Evolutionary conservation across 1,140 invertebrate genomes (phyloP).

Genomic region (Prorops nasuta): DNA sequence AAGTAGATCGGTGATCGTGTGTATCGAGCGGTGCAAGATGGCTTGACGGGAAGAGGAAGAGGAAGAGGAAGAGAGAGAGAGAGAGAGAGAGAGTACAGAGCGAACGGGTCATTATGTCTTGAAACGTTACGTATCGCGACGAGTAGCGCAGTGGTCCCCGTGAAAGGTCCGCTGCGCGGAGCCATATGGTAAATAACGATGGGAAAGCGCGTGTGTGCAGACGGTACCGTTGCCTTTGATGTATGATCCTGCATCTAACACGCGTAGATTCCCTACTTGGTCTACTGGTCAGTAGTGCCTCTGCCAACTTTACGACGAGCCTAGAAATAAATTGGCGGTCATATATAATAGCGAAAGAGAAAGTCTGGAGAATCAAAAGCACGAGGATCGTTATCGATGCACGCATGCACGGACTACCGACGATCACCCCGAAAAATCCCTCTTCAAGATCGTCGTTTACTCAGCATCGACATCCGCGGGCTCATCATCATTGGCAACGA

Average conservation of each 20-base stretch:
- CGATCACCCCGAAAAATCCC: too few species aligned
- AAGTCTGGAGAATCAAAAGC: background rate
- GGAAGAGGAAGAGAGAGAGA: too few species aligned
- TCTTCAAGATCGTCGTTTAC: too few species aligned
- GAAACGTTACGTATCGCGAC: slow-evolving; percentile 46
- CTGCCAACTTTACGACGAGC: background rate
- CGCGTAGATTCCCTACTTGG: too few species aligned
- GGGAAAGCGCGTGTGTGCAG: slow-evolving; percentile 41
- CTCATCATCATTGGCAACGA: too few species aligned
- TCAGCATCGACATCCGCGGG: too few species aligned
- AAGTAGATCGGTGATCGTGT: too few species aligned
- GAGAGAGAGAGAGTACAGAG: too few species aligned
- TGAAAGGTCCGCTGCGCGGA: slow-evolving; percentile 32
- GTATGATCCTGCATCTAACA: slow-evolving; percentile 25
- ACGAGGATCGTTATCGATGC: background rate
- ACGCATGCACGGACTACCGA: background rate
- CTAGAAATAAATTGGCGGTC: background rate
- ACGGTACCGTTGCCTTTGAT: slow-evolving; percentile 22
- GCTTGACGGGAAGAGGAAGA: too few species aligned
- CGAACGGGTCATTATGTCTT: slow-evolving; percentile 44
- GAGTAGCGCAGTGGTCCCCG: slow-evolving; percentile 29
- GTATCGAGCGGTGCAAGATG: too few species aligned
- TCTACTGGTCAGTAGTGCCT: slow-evolving; percentile 37
- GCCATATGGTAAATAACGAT: slow-evolving; percentile 38
- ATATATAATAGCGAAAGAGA: too few species aligned